phyloP scores from a whole-genome alignment of 2,113 vertebrate genomes.

The Calyptommatus sinebrachiatus region DNA sequence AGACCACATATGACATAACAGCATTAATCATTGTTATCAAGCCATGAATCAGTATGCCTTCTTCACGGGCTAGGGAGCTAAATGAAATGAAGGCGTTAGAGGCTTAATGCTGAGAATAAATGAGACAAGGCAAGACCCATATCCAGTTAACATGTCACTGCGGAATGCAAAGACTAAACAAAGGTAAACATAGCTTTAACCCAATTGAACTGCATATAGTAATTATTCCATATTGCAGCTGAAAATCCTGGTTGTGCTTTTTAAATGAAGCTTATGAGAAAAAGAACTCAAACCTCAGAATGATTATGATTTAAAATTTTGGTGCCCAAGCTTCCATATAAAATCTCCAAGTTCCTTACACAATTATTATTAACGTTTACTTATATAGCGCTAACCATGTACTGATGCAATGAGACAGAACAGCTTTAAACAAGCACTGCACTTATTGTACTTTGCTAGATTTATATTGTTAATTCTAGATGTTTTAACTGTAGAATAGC shows the following conservation, averaged over 20 bases:
- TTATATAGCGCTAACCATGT: no score
- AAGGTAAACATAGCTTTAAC: slow-evolving; percentile 1
- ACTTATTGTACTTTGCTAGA: no score
- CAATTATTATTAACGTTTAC: no score
- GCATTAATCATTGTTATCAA: slow-evolving; percentile 32
- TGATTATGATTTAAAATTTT: no score
- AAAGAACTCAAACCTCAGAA: no score
- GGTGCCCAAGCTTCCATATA: no score
- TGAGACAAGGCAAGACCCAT: slow-evolving; percentile 11
- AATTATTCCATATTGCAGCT: not conserved
- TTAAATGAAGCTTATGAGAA: no score
- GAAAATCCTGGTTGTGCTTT: not conserved
- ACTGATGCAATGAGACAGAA: no score
- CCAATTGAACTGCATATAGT: not conserved
- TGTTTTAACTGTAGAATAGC: no score
- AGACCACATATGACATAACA: slow-evolving; percentile 29
- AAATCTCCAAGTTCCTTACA: no score
- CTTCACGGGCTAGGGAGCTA: slow-evolving; percentile 3
- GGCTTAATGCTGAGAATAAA: slow-evolving; percentile 20
- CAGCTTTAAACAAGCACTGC: no score
- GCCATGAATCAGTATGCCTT: slow-evolving; percentile 31
- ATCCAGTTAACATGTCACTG: not conserved
- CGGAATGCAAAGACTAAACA: slow-evolving; percentile 6
- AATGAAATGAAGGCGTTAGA: slow-evolving; percentile 22
- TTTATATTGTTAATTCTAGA: no score